Conservation (phyloP, 1,140 invertebrate species). For the Rhyzopertha dominica region DNA sequence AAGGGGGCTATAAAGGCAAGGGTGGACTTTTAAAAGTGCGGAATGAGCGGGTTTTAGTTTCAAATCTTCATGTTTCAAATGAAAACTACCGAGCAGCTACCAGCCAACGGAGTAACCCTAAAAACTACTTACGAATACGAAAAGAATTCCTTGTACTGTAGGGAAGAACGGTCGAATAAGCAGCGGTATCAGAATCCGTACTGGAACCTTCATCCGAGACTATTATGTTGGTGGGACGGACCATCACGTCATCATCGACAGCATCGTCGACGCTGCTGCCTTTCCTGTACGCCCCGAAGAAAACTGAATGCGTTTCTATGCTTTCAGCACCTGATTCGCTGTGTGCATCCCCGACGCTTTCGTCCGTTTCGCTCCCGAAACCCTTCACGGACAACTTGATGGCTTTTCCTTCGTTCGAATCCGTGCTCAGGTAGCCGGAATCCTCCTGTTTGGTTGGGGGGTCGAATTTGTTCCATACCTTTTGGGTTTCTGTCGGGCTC, state of each 20-base stretch:
- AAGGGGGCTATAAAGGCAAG: too few species aligned
- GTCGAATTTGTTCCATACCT: background rate
- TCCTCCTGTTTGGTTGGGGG: slow-evolving; percentile 49
- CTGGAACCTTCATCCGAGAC: slow-evolving; percentile 11
- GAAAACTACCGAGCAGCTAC: too few species aligned
- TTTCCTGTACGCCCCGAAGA: slow-evolving; percentile 62
- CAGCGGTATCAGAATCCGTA: slow-evolving; percentile 15
- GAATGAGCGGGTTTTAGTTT: too few species aligned
- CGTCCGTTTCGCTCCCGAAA: slow-evolving; percentile 66
- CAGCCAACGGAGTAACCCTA: too few species aligned
- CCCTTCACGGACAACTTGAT: slow-evolving; percentile 41
- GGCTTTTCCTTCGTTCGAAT: slow-evolving; percentile 55
- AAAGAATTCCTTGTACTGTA: too few species aligned
- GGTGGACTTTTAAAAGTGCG: too few species aligned
- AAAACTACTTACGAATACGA: too few species aligned
- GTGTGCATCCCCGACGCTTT: slow-evolving; percentile 64
- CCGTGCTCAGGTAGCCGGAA: slow-evolving; percentile 72
- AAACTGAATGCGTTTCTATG: slow-evolving; percentile 76
- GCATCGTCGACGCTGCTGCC: slow-evolving; percentile 30
- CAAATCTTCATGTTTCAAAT: too few species aligned
- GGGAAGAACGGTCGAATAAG: too few species aligned
- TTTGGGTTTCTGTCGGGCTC: background rate
- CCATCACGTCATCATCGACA: slow-evolving; percentile 25
- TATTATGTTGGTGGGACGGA: background rate
- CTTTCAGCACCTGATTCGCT: slow-evolving; percentile 81